phyloP scores from a whole-genome alignment of 2,888 invertebrate genomes.

The Amiota mariae region DNA sequence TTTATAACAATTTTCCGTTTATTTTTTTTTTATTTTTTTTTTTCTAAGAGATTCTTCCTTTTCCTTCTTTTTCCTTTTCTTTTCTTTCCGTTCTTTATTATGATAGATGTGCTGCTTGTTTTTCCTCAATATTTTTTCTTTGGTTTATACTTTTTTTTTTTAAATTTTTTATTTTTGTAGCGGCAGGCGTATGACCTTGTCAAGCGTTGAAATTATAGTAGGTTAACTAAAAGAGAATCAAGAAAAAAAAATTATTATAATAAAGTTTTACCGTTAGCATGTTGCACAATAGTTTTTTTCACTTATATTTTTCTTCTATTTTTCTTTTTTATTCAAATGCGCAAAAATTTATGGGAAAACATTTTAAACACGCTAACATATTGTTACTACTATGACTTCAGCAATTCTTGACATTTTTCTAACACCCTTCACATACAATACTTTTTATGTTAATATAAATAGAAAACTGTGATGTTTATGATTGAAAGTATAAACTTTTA shows the following conservation, averaged over 20 bases:
- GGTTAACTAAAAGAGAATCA: slow-evolving; percentile 41
- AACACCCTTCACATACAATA: slow-evolving; percentile 30
- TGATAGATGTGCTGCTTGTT: slow-evolving; percentile 29
- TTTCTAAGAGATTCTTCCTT: neutral
- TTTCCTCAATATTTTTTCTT: neutral
- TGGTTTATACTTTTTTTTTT: neutral
- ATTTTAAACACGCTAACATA: neutral
- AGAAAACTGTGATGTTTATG: neutral
- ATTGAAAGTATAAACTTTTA: neutral
- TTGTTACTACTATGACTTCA: no score
- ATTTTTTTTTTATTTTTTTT: no score
- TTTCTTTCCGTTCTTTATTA: slow-evolving; percentile 31
- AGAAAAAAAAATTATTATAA: slow-evolving; percentile 16
- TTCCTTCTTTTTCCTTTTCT: neutral
- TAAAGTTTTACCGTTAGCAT: slow-evolving; percentile 22
- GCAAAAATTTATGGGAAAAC: slow-evolving; percentile 2
- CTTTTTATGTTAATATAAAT: neutral
- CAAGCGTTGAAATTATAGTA: slow-evolving; percentile 22
- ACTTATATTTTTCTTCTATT: neutral
- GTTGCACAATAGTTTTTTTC: neutral
- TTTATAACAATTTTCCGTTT: neutral
- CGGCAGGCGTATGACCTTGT: slow-evolving; percentile 47
- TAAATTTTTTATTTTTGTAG: neutral
- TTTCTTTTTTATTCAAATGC: slow-evolving; percentile 1
- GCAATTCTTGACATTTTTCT: slow-evolving; percentile 12